A percentile compares a stretch with the other conserved stretches of the same genome.
phyloP scores from a whole-genome alignment of 1,140 invertebrate genomes.

The Apis laboriosa region DNA sequence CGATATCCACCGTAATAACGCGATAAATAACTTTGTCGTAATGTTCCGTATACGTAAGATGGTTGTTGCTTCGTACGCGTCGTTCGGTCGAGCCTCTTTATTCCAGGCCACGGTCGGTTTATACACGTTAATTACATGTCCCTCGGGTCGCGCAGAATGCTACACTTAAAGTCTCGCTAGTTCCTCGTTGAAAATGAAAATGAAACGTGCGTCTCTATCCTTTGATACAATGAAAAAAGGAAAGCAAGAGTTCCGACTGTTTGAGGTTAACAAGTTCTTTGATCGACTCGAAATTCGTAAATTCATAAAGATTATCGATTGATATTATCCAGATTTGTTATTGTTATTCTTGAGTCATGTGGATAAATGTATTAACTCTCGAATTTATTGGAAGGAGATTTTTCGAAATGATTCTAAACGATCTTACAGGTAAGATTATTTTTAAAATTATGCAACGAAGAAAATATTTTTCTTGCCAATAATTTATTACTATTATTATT shows the following conservation, averaged over 20 bases:
- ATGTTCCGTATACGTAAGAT: conserved; percentile 11
- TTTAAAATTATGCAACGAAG: too few species aligned
- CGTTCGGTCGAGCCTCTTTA: conserved; percentile 5
- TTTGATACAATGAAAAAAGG: background rate
- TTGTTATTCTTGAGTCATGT: too few species aligned
- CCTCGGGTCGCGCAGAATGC: background rate
- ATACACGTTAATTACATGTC: conserved; percentile 31
- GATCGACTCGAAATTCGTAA: too few species aligned
- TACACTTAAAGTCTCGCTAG: background rate
- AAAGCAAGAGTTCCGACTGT: background rate
- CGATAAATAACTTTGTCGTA: conserved; percentile 48
- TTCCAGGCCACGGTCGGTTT: conserved; percentile 4
- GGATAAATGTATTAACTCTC: too few species aligned
- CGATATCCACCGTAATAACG: conserved; percentile 40
- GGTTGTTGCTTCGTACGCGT: background rate
- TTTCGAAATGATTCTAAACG: too few species aligned
- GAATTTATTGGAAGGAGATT: too few species aligned
- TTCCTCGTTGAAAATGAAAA: background rate
- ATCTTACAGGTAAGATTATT: too few species aligned
- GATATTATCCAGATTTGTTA: too few species aligned
- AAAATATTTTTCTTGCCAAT: too few species aligned
- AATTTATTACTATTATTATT: too few species aligned
- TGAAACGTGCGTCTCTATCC: background rate
- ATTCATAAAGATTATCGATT: too few species aligned
- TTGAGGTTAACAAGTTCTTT: too few species aligned